Percentiles rank a stretch among this genome's conserved stretches.
phyloP scores from a whole-genome alignment of 1,140 invertebrate genomes.

The Melitaea cinxia region DNA sequence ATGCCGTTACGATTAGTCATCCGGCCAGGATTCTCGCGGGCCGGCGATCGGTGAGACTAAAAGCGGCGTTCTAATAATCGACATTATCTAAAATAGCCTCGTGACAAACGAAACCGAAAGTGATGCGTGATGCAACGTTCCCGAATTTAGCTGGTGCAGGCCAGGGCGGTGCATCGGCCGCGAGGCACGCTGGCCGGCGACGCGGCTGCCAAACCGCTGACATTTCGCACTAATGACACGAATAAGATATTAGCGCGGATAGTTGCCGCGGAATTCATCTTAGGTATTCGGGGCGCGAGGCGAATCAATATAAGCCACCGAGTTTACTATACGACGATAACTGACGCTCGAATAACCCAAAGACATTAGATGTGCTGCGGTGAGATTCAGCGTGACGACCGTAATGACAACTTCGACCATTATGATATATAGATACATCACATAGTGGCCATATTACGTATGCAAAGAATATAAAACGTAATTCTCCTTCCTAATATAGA shows the following conservation, averaged over 20 bases:
- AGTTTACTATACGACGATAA: constrained; percentile 31
- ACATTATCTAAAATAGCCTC: constrained; percentile 76
- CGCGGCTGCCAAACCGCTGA: constrained; percentile 72
- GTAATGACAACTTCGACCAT: constrained; percentile 41
- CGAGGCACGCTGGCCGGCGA: constrained; percentile 57
- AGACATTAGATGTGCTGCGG: constrained; percentile 7
- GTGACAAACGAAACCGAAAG: constrained; percentile 78
- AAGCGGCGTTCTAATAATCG: constrained; percentile 77
- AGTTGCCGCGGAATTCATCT: constrained; percentile 58
- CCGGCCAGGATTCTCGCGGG: constrained; percentile 27
- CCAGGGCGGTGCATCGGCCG: constrained; percentile 71
- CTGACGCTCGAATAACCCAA: constrained; percentile 5
- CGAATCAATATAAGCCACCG: constrained; percentile 57
- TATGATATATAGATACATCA: constrained; percentile 5
- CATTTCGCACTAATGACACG: constrained; percentile 80
- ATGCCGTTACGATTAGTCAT: constrained; percentile 61
- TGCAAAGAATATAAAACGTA: background rate
- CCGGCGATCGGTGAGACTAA: constrained; percentile 47
- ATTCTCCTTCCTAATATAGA: no score
- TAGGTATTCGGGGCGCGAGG: constrained; percentile 66
- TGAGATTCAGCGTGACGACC: constrained; percentile 30
- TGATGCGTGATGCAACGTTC: constrained; percentile 76
- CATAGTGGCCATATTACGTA: background rate
- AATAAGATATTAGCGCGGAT: constrained; percentile 80
- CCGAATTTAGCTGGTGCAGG: constrained; percentile 73